Evolutionary conservation across 2,888 invertebrate genomes (phyloP).

Genomic region (Eumacrocentrus americanus): DNA sequence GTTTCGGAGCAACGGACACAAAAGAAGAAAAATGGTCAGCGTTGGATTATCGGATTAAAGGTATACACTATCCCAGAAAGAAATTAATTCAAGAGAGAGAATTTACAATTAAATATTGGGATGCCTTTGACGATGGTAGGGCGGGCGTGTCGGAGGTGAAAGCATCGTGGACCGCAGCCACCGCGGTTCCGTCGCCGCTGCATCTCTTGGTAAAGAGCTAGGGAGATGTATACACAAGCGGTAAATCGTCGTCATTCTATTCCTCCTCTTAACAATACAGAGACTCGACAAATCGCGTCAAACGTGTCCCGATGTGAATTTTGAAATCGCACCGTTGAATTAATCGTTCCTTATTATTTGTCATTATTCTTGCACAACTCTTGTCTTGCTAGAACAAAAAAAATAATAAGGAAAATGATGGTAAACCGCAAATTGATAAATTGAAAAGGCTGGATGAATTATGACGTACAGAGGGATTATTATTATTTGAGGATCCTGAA

Average conservation of each 20-base stretch:
- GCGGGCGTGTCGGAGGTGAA: slow-evolving; percentile 33
- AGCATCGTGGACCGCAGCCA: slow-evolving; percentile 37
- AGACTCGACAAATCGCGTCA: background rate
- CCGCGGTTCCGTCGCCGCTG: slow-evolving; percentile 21
- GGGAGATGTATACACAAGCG: background rate
- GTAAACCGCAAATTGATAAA: too few relatives aligned
- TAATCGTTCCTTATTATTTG: background rate
- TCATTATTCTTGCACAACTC: background rate
- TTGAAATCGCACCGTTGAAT: background rate
- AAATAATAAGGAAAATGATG: too few relatives aligned
- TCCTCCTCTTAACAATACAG: too few relatives aligned
- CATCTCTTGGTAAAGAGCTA: slow-evolving; percentile 1
- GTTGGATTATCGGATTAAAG: too few relatives aligned
- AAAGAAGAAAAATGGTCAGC: too few relatives aligned
- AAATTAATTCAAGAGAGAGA: background rate
- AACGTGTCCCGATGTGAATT: background rate
- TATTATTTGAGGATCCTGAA: too few relatives aligned
- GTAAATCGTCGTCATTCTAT: background rate
- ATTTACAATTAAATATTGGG: background rate
- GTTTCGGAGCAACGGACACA: too few relatives aligned
- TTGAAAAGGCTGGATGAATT: background rate
- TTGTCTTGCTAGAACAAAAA: background rate
- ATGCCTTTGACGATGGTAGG: slow-evolving; percentile 9
- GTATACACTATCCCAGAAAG: background rate
- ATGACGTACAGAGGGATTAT: too few relatives aligned